Conservation (phyloP, 2,888 invertebrate species). For the Ceramica pisi region DNA sequence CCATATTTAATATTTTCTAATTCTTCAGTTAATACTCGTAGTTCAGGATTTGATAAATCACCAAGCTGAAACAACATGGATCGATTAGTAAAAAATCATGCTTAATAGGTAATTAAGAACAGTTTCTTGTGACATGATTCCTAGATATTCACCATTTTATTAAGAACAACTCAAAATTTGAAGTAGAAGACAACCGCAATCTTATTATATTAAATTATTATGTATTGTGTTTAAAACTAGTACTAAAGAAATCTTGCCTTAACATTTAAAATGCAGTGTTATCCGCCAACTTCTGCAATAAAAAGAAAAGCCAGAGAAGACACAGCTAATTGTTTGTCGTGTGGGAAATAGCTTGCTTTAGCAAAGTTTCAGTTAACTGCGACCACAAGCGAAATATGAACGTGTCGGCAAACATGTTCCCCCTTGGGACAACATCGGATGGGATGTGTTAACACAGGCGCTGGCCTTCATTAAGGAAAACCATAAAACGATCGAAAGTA, state of each 20-base stretch:
- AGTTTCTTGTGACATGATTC: no score
- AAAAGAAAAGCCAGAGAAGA: conserved; percentile 54
- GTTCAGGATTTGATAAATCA: conserved; percentile 97
- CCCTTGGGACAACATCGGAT: conserved; percentile 79
- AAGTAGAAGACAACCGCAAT: not conserved
- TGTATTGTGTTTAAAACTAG: not conserved
- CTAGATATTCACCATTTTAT: no score
- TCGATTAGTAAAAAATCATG: conserved; percentile 11
- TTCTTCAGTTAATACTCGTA: conserved; percentile 97
- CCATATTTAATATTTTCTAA: conserved; percentile 97
- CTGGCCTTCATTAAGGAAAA: conserved; percentile 82
- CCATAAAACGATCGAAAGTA: conserved; percentile 83
- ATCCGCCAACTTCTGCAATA: conserved; percentile 30
- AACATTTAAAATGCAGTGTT: not conserved
- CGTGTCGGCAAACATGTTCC: conserved; percentile 79
- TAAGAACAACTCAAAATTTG: not conserved
- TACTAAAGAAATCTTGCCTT: not conserved
- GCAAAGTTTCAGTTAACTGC: conserved; percentile 75
- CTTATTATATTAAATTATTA: not conserved
- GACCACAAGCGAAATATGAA: conserved; percentile 80
- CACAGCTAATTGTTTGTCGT: conserved; percentile 72
- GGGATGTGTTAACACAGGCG: conserved; percentile 74
- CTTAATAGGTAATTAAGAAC: no score
- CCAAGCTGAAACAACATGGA: conserved; percentile 94
- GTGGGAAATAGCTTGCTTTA: conserved; percentile 76